phyloP scores from a whole-genome alignment of 2,888 invertebrate genomes.

The Eupithecia tripunctaria region DNA sequence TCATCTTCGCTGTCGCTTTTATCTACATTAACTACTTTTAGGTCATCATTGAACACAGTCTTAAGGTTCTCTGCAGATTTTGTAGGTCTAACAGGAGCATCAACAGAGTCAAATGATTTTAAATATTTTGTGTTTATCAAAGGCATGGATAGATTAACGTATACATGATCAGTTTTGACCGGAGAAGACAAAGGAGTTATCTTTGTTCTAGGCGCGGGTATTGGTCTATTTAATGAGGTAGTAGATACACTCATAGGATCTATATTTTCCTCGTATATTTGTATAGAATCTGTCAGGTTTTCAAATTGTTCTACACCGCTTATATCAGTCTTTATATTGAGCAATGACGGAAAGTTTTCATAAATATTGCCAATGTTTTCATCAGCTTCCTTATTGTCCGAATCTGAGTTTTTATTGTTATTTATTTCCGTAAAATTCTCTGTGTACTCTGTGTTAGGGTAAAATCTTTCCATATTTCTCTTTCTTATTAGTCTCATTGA shows the following conservation, averaged over 20 bases:
- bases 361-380: conserved; percentile 71
- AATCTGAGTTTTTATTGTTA: conserved; percentile 67
- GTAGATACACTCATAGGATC: conserved; percentile 68
- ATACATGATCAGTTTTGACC: conserved; percentile 82
- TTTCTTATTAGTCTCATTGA: conserved; percentile 79
- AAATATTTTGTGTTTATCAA: conserved; percentile 66
- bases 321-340: conserved; percentile 67
- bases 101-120: conserved; percentile 66
- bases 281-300: conserved; percentile 87
- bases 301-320: conserved; percentile 83
- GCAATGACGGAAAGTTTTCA: conserved; percentile 74
- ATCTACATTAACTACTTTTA: conserved; percentile 47
- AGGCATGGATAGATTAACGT: conserved; percentile 85
- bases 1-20: conserved; percentile 48
- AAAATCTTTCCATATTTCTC: conserved; percentile 79
- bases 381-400: conserved; percentile 54
- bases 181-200: conserved; percentile 68
- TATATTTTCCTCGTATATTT: conserved; percentile 83
- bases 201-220: conserved; percentile 85
- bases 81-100: conserved; percentile 68
- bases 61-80: conserved; percentile 72
- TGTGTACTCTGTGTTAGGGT: conserved; percentile 79
- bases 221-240: conserved; percentile 81
- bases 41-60: conserved; percentile 47
- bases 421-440: conserved; percentile 80